Percentiles rank a stretch among this genome's conserved stretches.
Evolutionary conservation across 2,888 invertebrate genomes (phyloP).

Genomic region (Erpobdella octoculata): DNA sequence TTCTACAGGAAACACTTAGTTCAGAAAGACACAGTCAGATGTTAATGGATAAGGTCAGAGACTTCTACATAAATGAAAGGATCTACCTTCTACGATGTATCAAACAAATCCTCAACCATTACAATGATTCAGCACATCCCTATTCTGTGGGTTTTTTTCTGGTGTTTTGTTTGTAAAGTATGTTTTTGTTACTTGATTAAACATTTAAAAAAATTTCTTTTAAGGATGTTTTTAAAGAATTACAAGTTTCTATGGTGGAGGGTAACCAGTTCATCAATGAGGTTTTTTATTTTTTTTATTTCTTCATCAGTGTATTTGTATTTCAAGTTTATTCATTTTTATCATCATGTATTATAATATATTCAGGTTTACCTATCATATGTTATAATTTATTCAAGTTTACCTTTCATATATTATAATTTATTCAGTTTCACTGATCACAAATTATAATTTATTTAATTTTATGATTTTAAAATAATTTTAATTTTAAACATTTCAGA

Average conservation of each 20-base stretch:
- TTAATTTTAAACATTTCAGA: too few relatives aligned
- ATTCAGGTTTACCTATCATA: too few relatives aligned
- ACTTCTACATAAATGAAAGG: not conserved
- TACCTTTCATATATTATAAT: too few relatives aligned
- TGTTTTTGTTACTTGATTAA: not conserved
- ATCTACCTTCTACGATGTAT: not conserved
- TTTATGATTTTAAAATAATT: too few relatives aligned
- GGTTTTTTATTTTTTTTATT: too few relatives aligned
- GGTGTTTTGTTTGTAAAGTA: too few relatives aligned
- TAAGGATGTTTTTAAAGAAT: conserved; percentile 1
- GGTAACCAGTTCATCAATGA: not conserved
- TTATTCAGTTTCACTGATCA: too few relatives aligned
- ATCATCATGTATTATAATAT: too few relatives aligned
- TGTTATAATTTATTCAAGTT: too few relatives aligned
- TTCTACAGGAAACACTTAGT: not conserved
- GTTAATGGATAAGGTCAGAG: not conserved
- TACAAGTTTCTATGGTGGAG: not conserved
- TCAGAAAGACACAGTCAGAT: not conserved
- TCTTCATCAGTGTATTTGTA: too few relatives aligned
- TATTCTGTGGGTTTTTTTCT: not conserved
- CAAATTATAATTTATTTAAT: too few relatives aligned
- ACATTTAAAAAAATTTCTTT: not conserved
- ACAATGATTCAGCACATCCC: not conserved
- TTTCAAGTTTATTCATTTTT: too few relatives aligned
- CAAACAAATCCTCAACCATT: not conserved